Evolutionary conservation across 1,140 invertebrate species (phyloP), one percentile per base, ranked within the genome.

Genomic region (Whitmania pigra): DNA sequence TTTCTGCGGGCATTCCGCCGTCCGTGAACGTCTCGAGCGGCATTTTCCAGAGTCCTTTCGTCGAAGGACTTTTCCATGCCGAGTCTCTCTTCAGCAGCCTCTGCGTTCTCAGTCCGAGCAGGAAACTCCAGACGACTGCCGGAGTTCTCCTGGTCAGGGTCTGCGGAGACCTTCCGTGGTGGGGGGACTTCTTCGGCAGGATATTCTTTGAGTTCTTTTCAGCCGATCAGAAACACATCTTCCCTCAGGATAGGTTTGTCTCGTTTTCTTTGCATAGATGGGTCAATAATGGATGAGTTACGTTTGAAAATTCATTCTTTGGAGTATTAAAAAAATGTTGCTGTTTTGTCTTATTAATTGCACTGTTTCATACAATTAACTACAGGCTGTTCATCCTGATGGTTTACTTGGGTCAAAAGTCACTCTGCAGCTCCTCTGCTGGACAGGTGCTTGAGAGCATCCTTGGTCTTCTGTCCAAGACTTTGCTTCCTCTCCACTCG

Each of bases 161-260:
- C 76, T 92, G 90, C 80, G 88, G 88, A 67, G 85, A 87, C 72
- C 87, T 89, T 78, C 84, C 86, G 0, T 94, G 90, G 90, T 94
- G 91, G 91, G 92, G 92, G 18, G 86, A 89, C 72, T 92, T 92
- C 77, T 83, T 95, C 6, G 88, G 90, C 0, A 89, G 89, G 77
- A 90, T 88, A 17, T 85, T 94, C 29, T 86, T 87, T 20, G 85
- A 86, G 75, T 86, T 92, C 67, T 94, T 91, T 79, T 88, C 89
- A 2, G 88, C 89, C 0, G 87, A 88, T 20, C 88, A 91, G 74
- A 87, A 86, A 25, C 85, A 87, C 68, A 88, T 90, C 57, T 90
- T 91, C 77, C 89, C 91, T 40, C 88, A 93, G 78, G 91, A 93
- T 79, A 88, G 90, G 90, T 92, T 80, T 74, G 57, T 49, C 0